Evolutionary conservation across 2,888 invertebrate genomes (phyloP).

Genomic region (Dioctria linearis): DNA sequence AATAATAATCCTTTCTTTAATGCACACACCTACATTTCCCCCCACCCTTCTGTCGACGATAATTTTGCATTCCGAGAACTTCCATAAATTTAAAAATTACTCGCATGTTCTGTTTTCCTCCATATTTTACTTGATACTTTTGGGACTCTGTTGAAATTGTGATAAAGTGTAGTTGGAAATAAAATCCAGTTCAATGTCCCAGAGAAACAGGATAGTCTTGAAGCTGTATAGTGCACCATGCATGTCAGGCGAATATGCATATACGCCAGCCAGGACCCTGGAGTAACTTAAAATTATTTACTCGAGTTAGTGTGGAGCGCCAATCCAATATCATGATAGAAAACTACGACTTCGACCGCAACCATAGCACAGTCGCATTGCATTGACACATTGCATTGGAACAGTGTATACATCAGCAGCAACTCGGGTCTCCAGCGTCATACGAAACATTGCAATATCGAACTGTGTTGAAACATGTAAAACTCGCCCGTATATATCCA

Average conservation of each 20-base stretch:
- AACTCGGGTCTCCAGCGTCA: not conserved
- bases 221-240: not conserved
- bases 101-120: not conserved
- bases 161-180: slow-evolving; percentile 27
- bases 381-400: slow-evolving; percentile 33
- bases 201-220: slow-evolving; percentile 3
- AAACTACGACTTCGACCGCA: not conserved
- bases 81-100: slow-evolving; percentile 45
- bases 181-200: slow-evolving; percentile 39
- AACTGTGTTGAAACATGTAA: slow-evolving; percentile 34
- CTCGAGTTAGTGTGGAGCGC: not conserved
- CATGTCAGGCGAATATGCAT: not conserved
- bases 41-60: not conserved
- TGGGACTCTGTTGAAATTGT: slow-evolving; percentile 5
- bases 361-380: slow-evolving; percentile 31
- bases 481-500: not conserved
- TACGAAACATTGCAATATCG: slow-evolving; percentile 28
- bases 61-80: not conserved
- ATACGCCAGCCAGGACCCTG: not conserved
- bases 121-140: not conserved
- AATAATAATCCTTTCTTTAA: no score
- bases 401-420: not conserved
- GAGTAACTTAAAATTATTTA: slow-evolving; percentile 39
- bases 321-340: not conserved
- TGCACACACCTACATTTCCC: not conserved